phyloP scores from a whole-genome alignment of 2,888 invertebrate species.

The Calameuta filiformis region DNA sequence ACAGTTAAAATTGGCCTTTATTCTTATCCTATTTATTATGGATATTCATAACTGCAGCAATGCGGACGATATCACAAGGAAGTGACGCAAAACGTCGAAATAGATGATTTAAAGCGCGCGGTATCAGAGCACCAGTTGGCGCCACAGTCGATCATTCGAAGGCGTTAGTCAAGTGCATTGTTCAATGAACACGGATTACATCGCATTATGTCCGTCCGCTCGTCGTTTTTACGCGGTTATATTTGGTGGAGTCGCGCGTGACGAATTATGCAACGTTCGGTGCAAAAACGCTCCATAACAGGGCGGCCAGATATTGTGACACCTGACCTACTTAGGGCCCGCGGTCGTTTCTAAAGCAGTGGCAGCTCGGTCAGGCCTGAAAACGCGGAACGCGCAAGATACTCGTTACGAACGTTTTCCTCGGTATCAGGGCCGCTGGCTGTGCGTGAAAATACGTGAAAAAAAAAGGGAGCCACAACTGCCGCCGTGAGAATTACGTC shows the following conservation, averaged over 20 bases:
- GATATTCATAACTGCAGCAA: background rate
- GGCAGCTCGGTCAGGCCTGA: slow-evolving; percentile 29
- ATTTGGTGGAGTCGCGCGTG: slow-evolving; percentile 54
- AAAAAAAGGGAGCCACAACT: slow-evolving; percentile 16
- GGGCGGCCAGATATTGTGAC: slow-evolving; percentile 49
- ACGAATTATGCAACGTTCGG: slow-evolving; percentile 56
- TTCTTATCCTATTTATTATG: background rate
- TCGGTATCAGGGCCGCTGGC: slow-evolving; percentile 16
- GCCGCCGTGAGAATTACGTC: slow-evolving; percentile 42
- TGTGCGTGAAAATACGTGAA: slow-evolving; percentile 14
- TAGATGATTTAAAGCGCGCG: slow-evolving; percentile 31
- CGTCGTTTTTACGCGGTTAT: slow-evolving; percentile 48
- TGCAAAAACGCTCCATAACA: slow-evolving; percentile 50
- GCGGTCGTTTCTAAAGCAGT: slow-evolving; percentile 38
- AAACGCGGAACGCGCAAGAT: slow-evolving; percentile 25
- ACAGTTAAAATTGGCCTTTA: background rate
- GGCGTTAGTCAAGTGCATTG: slow-evolving; percentile 60
- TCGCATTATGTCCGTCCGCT: slow-evolving; percentile 34
- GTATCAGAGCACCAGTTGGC: slow-evolving; percentile 23
- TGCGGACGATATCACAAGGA: background rate
- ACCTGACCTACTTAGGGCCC: slow-evolving; percentile 57
- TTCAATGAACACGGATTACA: slow-evolving; percentile 53
- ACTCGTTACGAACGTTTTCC: slow-evolving; percentile 27
- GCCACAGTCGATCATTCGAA: slow-evolving; percentile 29
- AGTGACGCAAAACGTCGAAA: background rate